phyloP scores from a whole-genome alignment of 1,140 invertebrate species.

The Harlomillsia oculata region DNA sequence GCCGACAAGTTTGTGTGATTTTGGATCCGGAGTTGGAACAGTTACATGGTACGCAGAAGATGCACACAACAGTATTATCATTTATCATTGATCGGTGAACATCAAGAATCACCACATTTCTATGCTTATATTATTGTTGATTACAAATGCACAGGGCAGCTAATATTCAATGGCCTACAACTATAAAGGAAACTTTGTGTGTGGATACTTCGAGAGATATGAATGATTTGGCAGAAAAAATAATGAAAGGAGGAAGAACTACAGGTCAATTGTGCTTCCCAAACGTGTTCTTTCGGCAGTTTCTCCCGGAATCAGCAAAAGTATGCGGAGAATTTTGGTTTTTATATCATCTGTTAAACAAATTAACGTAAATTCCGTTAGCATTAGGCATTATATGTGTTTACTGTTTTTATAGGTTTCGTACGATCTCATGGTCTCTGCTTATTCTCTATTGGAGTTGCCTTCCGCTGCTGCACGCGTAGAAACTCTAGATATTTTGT shows the following conservation, averaged over 20 bases:
- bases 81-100: not conserved
- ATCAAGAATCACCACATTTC: not conserved
- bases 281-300: constrained; percentile 65
- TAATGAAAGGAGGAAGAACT: constrained; percentile 52
- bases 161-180: constrained; percentile 55
- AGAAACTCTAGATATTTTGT: constrained; percentile 63
- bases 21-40: constrained; percentile 79
- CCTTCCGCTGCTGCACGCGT: constrained; percentile 54
- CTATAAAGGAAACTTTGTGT: constrained; percentile 67
- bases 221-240: constrained; percentile 63
- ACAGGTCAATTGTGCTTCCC: constrained; percentile 48
- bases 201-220: constrained; percentile 69
- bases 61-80: not conserved
- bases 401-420: constrained; percentile 43
- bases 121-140: not conserved
- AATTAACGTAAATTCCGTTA: not conserved
- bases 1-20: constrained; percentile 72
- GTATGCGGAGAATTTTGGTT: constrained; percentile 40
- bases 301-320: constrained; percentile 56
- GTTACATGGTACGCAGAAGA: constrained; percentile 55
- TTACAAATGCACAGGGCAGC: constrained; percentile 53
- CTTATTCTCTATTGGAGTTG: constrained; percentile 72
- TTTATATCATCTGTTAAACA: not conserved
- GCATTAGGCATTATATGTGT: constrained; percentile 6
- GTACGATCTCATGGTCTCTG: constrained; percentile 71